These are phyloP conservation scores for Oryzias sinensis DNA, from an alignment of 2,797 vertebrate genomes.

Conservation along the genomic window DNA sequence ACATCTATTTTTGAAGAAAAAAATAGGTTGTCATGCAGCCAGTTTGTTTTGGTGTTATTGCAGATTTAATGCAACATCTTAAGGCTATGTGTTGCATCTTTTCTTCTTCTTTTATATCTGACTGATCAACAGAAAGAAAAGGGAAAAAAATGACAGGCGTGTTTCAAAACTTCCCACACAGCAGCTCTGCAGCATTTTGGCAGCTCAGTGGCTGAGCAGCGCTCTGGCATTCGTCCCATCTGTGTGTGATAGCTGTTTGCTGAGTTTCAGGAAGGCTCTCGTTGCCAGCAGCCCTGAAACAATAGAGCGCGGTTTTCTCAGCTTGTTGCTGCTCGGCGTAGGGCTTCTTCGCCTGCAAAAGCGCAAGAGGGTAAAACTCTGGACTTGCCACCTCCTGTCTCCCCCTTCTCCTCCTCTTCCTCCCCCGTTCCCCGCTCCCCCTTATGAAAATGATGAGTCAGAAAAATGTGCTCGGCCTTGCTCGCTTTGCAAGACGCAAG, in stretches of 20 bases:
- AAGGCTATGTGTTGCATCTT: constrained; percentile 6
- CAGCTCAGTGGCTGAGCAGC: constrained; percentile 48
- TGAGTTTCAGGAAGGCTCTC: constrained; percentile 67
- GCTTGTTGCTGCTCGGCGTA: constrained; percentile 54
- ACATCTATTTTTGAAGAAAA: no score
- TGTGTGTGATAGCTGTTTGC: constrained; percentile 58
- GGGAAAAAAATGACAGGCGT: constrained; percentile 26
- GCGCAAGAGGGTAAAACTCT: constrained; percentile 65
- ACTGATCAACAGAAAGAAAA: no score
- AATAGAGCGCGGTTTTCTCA: constrained; percentile 63
- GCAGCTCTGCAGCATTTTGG: constrained; percentile 57
- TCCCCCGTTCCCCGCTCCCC: constrained; percentile 6
- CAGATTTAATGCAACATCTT: constrained; percentile 3
- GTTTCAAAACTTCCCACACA: constrained; percentile 55
- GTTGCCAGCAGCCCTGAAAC: constrained; percentile 67
- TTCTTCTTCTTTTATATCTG: not conserved
- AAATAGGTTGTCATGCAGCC: no score
- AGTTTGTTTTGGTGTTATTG: no score
- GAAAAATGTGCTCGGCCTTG: constrained; percentile 76
- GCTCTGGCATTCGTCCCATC: constrained; percentile 51
- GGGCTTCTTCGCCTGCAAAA: constrained; percentile 54
- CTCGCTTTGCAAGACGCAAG: constrained; percentile 57
- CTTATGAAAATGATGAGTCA: constrained; percentile 69
- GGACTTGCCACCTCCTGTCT: constrained; percentile 61
- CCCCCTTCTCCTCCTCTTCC: constrained; percentile 10